Evolutionary conservation across 2,888 invertebrate species (phyloP).

Genomic region (Tachina grossa): DNA sequence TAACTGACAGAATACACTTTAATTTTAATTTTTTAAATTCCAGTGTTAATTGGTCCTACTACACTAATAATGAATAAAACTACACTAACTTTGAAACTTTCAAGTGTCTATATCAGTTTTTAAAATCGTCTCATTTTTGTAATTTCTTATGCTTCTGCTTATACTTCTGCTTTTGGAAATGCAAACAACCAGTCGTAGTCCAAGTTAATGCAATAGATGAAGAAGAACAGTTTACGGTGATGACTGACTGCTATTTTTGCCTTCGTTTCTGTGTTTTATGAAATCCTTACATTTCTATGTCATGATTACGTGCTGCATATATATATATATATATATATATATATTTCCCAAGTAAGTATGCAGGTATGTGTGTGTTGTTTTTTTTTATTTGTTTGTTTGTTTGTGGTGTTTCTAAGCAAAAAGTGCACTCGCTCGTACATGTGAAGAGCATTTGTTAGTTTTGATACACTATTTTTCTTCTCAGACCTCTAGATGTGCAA

Average conservation of each 20-base stretch:
- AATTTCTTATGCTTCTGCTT: background rate
- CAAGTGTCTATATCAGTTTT: too few species aligned
- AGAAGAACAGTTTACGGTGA: background rate
- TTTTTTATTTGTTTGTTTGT: background rate
- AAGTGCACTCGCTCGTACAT: conserved; percentile 32
- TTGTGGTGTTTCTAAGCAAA: conserved; percentile 17
- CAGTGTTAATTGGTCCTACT: too few species aligned
- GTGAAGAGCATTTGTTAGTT: conserved; percentile 37
- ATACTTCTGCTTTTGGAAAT: background rate
- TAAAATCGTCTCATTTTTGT: background rate
- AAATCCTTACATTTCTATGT: conserved; percentile 45
- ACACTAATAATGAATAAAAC: too few species aligned
- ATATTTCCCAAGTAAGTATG: conserved; percentile 19
- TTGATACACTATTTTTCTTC: conserved; percentile 18
- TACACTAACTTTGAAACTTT: too few species aligned
- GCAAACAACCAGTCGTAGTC: background rate
- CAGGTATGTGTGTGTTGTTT: conserved; percentile 2
- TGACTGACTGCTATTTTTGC: background rate
- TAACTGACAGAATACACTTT: too few species aligned
- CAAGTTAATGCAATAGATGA: too few species aligned
- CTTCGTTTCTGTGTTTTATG: conserved; percentile 4
- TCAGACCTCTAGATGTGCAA: conserved; percentile 8
- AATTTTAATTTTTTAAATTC: too few species aligned
- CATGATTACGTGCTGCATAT: conserved; percentile 53
- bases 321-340: too few species aligned